Percentiles rank a stretch among this genome's conserved stretches.
Evolutionary conservation across 2,888 invertebrate genomes (phyloP).

Genomic region (Carabus problematicus): DNA sequence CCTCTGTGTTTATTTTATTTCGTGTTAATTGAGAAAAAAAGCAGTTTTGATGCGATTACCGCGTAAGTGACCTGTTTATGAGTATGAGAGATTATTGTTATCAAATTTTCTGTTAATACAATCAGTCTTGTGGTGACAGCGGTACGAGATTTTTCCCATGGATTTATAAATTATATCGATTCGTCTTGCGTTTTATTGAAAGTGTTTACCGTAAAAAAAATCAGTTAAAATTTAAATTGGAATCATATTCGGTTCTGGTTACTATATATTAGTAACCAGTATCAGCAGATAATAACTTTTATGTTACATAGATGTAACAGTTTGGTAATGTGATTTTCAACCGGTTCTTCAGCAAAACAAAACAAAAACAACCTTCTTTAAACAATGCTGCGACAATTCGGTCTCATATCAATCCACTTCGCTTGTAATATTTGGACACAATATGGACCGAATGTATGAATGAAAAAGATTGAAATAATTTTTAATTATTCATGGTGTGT

Average conservation of each 20-base stretch:
- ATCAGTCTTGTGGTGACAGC: slow-evolving; percentile 2
- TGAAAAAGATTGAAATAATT: too few relatives aligned
- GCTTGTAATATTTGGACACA: too few relatives aligned
- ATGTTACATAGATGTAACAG: too few relatives aligned
- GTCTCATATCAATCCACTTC: too few relatives aligned
- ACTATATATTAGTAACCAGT: too few relatives aligned
- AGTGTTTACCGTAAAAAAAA: slow-evolving; percentile 10
- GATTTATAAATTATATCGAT: slow-evolving; percentile 7
- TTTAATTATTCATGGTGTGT: too few relatives aligned
- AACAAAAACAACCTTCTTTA: too few relatives aligned
- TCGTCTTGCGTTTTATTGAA: slow-evolving; percentile 3
- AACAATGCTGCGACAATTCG: too few relatives aligned
- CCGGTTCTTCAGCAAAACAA: too few relatives aligned
- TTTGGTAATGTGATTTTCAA: too few relatives aligned
- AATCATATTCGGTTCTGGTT: background rate
- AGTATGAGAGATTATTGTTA: background rate
- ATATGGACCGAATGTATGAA: too few relatives aligned
- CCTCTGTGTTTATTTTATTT: slow-evolving; percentile 37
- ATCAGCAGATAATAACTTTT: too few relatives aligned
- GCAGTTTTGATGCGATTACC: slow-evolving; percentile 10
- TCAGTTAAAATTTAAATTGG: background rate
- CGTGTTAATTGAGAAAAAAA: slow-evolving; percentile 40
- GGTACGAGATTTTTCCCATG: slow-evolving; percentile 4
- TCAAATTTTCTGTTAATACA: background rate
- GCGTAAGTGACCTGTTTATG: background rate